Evolutionary conservation across 2,888 invertebrate species (phyloP), one percentile per base, ranked within the genome.

Genomic region (Lysandra coridon): DNA sequence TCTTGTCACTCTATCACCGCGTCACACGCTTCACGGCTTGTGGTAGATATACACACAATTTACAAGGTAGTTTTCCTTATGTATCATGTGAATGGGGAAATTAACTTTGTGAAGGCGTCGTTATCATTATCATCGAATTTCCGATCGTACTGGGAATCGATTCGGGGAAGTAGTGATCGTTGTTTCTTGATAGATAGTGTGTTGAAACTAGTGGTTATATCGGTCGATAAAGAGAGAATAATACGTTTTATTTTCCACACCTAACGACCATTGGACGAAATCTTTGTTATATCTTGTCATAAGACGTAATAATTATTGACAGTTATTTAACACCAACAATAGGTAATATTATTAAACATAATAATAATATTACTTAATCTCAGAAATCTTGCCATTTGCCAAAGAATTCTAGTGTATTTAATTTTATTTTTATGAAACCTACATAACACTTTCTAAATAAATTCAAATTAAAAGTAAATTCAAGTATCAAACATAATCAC

Each of bases 1-100:
- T 76, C 76, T 76, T 76, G 76, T 76, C 76, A 76, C 76, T 76
- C 76, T 49, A 76, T 76, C 76, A 76, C 69, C 33, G 69, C 33
- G 76, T 53, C 76, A 14, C 49, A 75, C 76, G 76, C 76, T 76
- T 33, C 33, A 57, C 53, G 76, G 57, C 76, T 75, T 75, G 75
- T 75, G 76, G 57, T 57, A 76, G 75, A 75, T 76, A 57, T 30
- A 75, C 30, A 75, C 44, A 75, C 49, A 69, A 69, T 69, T 49
- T 53, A 76, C 30, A 49, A 33, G 49, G 23, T 53, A 76, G 76
- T 53, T 76, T 76, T 76, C 76, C 53, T 76, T 49, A 76, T 49
- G 30, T 57, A 17, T 49, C 49, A 33, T 69, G 14, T 69, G 69
- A 69, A 69, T 69, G 33, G 69, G 37, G 33, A 69, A 64, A 69